phyloP scores from a whole-genome alignment of 2,113 vertebrate genomes.

The Lucifuga dentata region DNA sequence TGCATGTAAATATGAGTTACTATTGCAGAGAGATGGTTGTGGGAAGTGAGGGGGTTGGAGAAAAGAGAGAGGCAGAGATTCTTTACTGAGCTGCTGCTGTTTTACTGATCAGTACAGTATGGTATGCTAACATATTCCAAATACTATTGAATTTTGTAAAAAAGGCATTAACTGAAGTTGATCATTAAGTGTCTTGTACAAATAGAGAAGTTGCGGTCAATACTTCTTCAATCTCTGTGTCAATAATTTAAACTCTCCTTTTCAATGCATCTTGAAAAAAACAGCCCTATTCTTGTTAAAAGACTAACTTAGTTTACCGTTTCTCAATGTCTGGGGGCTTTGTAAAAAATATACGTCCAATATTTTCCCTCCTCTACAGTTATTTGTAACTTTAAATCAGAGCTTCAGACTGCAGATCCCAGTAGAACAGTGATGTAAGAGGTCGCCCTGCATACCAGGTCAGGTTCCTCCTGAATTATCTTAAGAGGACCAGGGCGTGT shows the following conservation, averaged over 20 bases:
- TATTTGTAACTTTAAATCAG: constrained; percentile 26
- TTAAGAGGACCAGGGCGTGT: constrained; percentile 28
- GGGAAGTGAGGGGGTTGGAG: constrained; percentile 59
- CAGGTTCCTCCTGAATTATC: constrained; percentile 44
- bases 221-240: too few species aligned
- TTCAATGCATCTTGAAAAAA: background rate
- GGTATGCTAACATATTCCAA: background rate
- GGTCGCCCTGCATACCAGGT: constrained; percentile 27
- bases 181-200: too few species aligned
- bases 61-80: constrained; percentile 69
- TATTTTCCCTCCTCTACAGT: constrained; percentile 6
- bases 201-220: too few species aligned
- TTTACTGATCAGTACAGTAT: background rate
- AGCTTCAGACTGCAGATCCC: constrained; percentile 19
- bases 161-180: too few species aligned
- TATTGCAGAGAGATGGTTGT: constrained; percentile 39
- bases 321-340: background rate
- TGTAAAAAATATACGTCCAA: background rate
- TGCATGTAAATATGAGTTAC: constrained; percentile 50
- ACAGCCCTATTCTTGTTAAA: background rate
- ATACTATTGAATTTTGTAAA: too few species aligned
- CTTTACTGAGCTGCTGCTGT: constrained; percentile 45
- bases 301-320: constrained; percentile 3
- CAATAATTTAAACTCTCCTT: background rate
- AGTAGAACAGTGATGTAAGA: constrained; percentile 31